Percentiles rank a stretch among this genome's conserved stretches.
These are phyloP conservation scores for Hippopotamus amphibius DNA, from an alignment of 2,113 vertebrate genomes.

Conservation along the genomic window DNA sequence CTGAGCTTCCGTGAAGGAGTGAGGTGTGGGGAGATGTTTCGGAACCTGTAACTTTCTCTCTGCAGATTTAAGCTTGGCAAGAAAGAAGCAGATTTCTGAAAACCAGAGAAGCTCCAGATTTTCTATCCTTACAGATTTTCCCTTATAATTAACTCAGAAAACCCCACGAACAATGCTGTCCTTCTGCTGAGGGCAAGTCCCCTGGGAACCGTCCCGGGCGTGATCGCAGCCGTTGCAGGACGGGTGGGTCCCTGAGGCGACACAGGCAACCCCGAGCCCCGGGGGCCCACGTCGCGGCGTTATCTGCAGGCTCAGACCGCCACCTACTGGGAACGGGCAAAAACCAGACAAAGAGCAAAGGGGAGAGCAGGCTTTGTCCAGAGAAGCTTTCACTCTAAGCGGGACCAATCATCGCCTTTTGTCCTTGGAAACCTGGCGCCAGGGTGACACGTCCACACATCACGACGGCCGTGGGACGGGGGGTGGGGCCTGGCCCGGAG, in stretches of 20 bases:
- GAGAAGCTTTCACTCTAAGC: rapidly evolving
- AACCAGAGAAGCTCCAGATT: neutral
- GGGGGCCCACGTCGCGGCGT: rapidly evolving
- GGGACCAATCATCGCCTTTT: rapidly evolving
- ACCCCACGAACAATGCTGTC: rapidly evolving
- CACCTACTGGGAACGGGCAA: constrained; percentile 74
- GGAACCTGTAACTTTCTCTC: rapidly evolving
- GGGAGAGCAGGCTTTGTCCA: neutral
- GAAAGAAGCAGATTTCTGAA: neutral
- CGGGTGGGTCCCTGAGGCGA: rapidly evolving
- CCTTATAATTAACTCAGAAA: neutral
- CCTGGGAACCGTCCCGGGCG: rapidly evolving
- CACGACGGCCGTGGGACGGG: rapidly evolving
- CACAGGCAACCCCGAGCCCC: too few relatives aligned
- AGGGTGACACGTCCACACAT: rapidly evolving
- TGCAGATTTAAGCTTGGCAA: neutral
- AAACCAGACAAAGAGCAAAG: neutral
- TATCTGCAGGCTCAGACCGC: constrained; percentile 62
- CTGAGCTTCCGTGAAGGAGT: rapidly evolving
- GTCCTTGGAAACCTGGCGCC: rapidly evolving
- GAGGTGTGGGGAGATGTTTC: rapidly evolving
- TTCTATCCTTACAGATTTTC: neutral
- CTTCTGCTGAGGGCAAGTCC: neutral
- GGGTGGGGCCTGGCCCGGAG: rapidly evolving
- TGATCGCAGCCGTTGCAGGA: rapidly evolving